A percentile compares a stretch with the other conserved stretches of the same genome.
These are phyloP conservation scores for Clusia tigrina DNA, from an alignment of 2,888 invertebrate genomes.

Conservation along the genomic window DNA sequence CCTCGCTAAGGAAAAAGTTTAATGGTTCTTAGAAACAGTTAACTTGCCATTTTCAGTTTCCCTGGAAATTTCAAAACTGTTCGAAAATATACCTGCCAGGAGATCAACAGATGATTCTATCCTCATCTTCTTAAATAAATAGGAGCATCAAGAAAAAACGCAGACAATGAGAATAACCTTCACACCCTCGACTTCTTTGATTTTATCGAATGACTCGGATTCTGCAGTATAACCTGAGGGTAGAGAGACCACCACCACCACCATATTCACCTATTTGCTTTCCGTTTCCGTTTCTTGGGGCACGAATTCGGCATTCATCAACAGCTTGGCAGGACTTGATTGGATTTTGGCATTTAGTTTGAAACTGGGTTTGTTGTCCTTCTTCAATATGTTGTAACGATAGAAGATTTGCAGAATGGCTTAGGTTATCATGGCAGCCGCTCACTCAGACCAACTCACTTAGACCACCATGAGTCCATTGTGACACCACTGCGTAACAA, in stretches of 20 bases:
- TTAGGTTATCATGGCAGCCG: too few species aligned
- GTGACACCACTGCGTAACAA: too few species aligned
- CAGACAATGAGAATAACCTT: slow-evolving; percentile 16
- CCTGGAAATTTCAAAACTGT: too few species aligned
- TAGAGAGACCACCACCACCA: slow-evolving; percentile 84
- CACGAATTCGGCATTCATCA: not conserved
- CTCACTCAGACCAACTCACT: too few species aligned
- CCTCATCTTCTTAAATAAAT: too few species aligned
- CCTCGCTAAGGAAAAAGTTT: too few species aligned
- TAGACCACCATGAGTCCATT: too few species aligned
- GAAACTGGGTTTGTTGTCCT: slow-evolving; percentile 35
- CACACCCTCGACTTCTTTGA: slow-evolving; percentile 61
- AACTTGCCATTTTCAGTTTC: too few species aligned
- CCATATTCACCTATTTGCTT: slow-evolving; percentile 77
- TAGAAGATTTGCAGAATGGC: slow-evolving; percentile 78
- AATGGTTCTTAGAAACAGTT: too few species aligned
- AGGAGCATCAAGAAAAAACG: too few species aligned
- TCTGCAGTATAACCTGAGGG: slow-evolving; percentile 89
- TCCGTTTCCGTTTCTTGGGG: not conserved
- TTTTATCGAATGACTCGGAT: slow-evolving; percentile 73
- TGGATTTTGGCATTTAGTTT: not conserved
- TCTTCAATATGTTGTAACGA: slow-evolving; percentile 80
- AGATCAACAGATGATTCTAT: too few species aligned
- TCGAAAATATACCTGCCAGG: too few species aligned
- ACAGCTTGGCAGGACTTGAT: not conserved